Conservation (phyloP, 2,797 vertebrate species). For the Spea hammondii region DNA sequence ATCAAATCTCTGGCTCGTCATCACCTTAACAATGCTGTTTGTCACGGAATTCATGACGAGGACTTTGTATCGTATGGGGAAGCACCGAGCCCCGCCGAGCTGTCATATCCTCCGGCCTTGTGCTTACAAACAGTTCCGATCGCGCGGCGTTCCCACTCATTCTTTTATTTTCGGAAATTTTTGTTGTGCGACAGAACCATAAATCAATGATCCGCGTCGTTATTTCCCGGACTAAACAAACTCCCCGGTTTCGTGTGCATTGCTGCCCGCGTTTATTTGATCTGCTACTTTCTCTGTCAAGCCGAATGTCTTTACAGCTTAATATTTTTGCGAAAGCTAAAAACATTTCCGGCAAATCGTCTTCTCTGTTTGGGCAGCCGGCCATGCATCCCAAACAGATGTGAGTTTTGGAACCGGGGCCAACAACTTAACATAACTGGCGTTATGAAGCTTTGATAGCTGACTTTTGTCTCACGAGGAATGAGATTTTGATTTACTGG, state of each 20-base stretch:
- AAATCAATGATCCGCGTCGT: no score
- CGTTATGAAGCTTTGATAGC: not conserved
- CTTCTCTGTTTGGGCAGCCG: not conserved
- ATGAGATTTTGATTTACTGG: not conserved
- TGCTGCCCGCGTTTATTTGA: not conserved
- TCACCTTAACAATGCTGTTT: not conserved
- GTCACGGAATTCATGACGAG: not conserved
- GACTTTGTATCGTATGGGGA: not conserved
- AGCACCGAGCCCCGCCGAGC: not conserved
- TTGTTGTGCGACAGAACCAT: no score
- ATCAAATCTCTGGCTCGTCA: not conserved
- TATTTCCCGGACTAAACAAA: not conserved
- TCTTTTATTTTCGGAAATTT: not conserved
- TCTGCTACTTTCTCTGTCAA: not conserved
- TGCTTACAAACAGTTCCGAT: not conserved
- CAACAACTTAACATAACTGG: not conserved
- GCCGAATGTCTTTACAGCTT: not conserved
- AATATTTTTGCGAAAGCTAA: not conserved
- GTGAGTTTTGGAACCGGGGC: not conserved
- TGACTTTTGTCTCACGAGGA: not conserved
- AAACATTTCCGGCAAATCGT: not conserved
- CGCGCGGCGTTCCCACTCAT: not conserved
- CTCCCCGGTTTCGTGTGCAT: not conserved
- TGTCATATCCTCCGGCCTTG: not conserved
- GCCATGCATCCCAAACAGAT: conserved; percentile 1